phyloP scores from a whole-genome alignment of 2,888 invertebrate genomes.

The Malthinus seriepunctatus region DNA sequence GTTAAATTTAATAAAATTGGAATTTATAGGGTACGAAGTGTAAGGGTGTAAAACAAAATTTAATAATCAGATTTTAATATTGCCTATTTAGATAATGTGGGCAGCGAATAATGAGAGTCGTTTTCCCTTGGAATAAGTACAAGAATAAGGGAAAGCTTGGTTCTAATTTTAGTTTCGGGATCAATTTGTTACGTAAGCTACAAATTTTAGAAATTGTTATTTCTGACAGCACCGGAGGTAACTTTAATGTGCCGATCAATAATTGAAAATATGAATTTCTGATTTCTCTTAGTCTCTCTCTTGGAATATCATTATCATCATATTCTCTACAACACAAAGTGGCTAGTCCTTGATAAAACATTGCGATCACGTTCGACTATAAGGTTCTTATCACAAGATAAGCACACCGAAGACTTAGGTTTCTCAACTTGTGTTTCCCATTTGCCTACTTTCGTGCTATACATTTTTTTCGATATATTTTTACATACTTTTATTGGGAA shows the following conservation, averaged over 20 bases:
- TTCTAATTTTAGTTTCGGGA: slow-evolving; percentile 7
- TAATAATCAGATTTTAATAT: slow-evolving; percentile 9
- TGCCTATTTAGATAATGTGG: slow-evolving; percentile 8
- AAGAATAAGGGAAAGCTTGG: slow-evolving; percentile 8
- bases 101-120: slow-evolving; percentile 7
- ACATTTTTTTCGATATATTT: background rate
- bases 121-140: slow-evolving; percentile 8
- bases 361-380: slow-evolving; percentile 25
- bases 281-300: slow-evolving; percentile 17
- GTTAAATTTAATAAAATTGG: slow-evolving; percentile 17
- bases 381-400: slow-evolving; percentile 29
- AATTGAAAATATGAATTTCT: slow-evolving; percentile 27
- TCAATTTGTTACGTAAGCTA: slow-evolving; percentile 15
- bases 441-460: slow-evolving; percentile 18
- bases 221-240: background rate
- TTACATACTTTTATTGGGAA: background rate
- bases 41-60: slow-evolving; percentile 12
- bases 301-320: slow-evolving; percentile 26
- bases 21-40: slow-evolving; percentile 17
- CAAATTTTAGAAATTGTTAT: slow-evolving; percentile 14
- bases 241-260: slow-evolving; percentile 15
- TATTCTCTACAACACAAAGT: slow-evolving; percentile 20
- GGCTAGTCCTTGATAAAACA: slow-evolving; percentile 24
- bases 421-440: slow-evolving; percentile 24
- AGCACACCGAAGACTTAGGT: slow-evolving; percentile 23